Evolutionary conservation across 2,797 vertebrate genomes (phyloP).

Genomic region (Helostoma temminkii): DNA sequence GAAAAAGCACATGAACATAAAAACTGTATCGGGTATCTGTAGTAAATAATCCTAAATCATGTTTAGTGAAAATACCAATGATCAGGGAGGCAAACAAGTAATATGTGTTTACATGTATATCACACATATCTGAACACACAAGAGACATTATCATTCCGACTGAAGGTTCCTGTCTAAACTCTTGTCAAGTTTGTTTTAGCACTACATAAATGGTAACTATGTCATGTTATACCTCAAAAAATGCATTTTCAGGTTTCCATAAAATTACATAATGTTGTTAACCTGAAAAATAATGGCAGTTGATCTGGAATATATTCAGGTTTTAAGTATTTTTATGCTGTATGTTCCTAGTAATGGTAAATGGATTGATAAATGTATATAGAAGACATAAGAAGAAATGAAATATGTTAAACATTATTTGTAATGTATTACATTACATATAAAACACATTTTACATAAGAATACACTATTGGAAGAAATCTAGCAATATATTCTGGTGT

Average conservation of each 20-base stretch:
- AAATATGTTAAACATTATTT: neutral
- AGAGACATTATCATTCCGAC: neutral
- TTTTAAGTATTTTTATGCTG: neutral
- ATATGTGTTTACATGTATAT: neutral
- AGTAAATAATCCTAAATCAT: neutral
- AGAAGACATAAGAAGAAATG: too few species aligned
- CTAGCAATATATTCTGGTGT: neutral
- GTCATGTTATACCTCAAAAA: neutral
- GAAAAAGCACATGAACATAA: slow-evolving; percentile 1
- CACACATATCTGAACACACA: neutral
- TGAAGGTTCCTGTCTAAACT: neutral
- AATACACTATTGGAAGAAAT: neutral
- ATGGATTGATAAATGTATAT: too few species aligned
- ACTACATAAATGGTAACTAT: neutral
- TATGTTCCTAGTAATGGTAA: neutral
- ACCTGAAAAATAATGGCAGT: neutral
- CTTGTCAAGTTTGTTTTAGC: neutral
- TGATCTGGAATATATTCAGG: too few species aligned
- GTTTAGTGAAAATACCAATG: neutral
- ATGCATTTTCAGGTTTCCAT: neutral
- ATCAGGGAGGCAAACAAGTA: neutral
- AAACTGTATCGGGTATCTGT: neutral
- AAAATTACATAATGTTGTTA: neutral
- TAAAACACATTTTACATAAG: neutral
- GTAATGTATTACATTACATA: too few species aligned